These are phyloP conservation scores for Myiotriccus ornatus DNA, from an alignment of 2,797 vertebrate species.

Conservation along the genomic window DNA sequence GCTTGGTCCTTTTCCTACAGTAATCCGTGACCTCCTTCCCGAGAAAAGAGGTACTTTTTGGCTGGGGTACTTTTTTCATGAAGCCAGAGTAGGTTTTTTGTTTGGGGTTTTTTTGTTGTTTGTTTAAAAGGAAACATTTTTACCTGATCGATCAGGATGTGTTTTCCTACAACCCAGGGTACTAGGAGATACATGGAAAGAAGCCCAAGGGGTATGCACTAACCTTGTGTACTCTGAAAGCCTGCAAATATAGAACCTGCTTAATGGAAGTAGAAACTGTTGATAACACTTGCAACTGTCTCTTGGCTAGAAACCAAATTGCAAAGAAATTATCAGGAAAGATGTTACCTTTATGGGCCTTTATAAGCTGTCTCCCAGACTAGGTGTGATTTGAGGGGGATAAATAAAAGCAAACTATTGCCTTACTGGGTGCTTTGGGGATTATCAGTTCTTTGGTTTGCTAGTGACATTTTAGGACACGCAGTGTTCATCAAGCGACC, in stretches of 20 bases:
- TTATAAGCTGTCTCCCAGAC: not conserved
- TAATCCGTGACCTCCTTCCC: not conserved
- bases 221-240: not conserved
- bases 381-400: not conserved
- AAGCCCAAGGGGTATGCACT: not conserved
- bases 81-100: not conserved
- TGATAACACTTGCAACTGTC: not conserved
- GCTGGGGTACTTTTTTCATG: not conserved
- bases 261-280: not conserved
- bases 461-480: not conserved
- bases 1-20: not conserved
- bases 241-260: not conserved
- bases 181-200: not conserved
- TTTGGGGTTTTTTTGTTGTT: not conserved
- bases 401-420: not conserved
- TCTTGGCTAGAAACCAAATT: not conserved
- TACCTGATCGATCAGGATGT: not conserved
- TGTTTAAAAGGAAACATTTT: not conserved
- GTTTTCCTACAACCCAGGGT: not conserved
- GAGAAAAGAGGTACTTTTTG: not conserved
- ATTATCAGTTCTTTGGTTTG: not conserved
- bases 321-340: not conserved
- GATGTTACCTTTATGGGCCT: not conserved
- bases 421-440: not conserved
- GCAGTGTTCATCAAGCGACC: fast-evolving